Conservation (phyloP, 2,888 invertebrate species). For the Nomada ruficornis region DNA sequence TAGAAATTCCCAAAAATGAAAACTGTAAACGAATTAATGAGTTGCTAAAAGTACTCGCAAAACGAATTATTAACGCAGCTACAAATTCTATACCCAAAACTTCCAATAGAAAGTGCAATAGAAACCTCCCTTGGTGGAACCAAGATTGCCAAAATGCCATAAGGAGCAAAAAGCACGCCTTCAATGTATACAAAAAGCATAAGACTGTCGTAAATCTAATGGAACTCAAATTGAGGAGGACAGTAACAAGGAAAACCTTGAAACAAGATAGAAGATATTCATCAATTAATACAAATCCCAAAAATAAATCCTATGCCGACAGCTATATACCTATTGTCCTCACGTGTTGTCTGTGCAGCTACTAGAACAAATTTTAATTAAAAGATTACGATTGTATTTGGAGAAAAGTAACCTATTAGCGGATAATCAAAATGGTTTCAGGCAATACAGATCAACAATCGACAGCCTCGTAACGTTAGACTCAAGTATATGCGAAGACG, state of each 20-base stretch:
- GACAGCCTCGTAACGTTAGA: background rate
- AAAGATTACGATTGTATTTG: conserved; percentile 2
- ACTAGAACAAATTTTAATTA: background rate
- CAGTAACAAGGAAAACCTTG: background rate
- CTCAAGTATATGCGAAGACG: background rate
- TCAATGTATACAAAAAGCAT: too few relatives aligned
- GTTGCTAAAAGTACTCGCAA: too few relatives aligned
- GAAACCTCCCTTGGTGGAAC: too few relatives aligned
- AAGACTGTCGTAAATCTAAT: background rate
- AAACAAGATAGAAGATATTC: conserved; percentile 6
- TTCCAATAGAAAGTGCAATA: too few relatives aligned
- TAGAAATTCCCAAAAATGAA: too few relatives aligned
- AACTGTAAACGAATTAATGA: too few relatives aligned
- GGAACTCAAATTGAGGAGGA: background rate
- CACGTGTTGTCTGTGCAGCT: background rate
- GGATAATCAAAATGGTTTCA: conserved; percentile 3
- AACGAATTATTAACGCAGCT: too few relatives aligned
- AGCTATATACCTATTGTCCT: background rate
- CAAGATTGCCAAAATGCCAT: too few relatives aligned
- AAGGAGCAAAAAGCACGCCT: too few relatives aligned
- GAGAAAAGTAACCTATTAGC: background rate
- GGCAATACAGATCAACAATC: background rate
- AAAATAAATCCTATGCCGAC: background rate
- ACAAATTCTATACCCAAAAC: too few relatives aligned
- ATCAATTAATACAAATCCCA: background rate